These are phyloP conservation scores for Narcine bancroftii DNA, from an alignment of 2,113 vertebrate species.

Conservation along the genomic window DNA sequence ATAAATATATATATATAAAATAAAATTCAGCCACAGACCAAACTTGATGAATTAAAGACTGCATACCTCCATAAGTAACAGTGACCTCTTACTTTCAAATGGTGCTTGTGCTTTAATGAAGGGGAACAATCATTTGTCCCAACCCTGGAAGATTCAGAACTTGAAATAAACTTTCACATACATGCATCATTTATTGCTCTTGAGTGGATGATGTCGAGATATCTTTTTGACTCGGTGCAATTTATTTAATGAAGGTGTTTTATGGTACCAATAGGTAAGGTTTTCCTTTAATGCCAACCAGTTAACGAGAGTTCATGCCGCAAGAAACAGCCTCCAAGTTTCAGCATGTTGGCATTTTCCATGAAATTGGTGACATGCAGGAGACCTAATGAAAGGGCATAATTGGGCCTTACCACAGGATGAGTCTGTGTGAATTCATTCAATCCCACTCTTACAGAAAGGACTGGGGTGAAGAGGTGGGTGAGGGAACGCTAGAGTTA, in stretches of 20 bases:
- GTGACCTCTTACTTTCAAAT: neutral
- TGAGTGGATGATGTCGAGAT: neutral
- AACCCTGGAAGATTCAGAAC: too few species aligned
- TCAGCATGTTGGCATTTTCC: too few species aligned
- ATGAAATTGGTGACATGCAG: too few species aligned
- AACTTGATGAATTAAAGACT: conserved; percentile 35
- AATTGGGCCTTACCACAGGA: neutral
- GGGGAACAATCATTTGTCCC: too few species aligned
- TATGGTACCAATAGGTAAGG: neutral
- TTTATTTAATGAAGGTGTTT: neutral
- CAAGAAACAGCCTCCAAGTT: too few species aligned
- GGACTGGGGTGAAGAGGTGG: too few species aligned
- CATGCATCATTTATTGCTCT: neutral
- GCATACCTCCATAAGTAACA: conserved; percentile 13
- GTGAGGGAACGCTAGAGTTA: neutral
- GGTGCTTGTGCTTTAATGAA: neutral
- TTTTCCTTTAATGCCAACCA: neutral
- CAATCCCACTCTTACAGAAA: neutral
- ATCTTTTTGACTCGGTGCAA: neutral
- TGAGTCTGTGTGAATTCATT: neutral
- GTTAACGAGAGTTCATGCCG: neutral
- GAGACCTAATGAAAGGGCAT: neutral
- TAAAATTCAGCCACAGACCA: conserved; percentile 18
- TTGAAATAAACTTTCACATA: too few species aligned
- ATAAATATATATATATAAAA: conserved; percentile 33